These are phyloP conservation scores for Thalassophryne amazonica DNA, from an alignment of 2,797 vertebrate genomes.

Conservation along the genomic window DNA sequence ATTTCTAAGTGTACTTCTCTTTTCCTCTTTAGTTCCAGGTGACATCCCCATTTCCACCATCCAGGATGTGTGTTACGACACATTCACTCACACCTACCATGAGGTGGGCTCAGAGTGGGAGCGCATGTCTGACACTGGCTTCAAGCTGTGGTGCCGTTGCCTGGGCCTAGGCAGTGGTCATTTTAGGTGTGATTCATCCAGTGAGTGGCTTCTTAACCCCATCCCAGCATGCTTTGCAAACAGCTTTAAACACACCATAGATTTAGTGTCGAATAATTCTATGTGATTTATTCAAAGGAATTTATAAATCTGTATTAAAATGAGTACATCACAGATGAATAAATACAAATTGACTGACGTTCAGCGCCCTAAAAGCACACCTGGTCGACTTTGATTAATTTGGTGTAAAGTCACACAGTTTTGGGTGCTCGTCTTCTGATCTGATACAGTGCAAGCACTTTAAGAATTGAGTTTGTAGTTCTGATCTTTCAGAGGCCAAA, in stretches of 20 bases:
- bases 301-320: slow-evolving; percentile 31
- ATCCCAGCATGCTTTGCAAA: slow-evolving; percentile 54
- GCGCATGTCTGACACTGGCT: slow-evolving; percentile 94
- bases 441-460: too few species aligned
- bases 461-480: too few species aligned
- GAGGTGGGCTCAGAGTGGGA: slow-evolving; percentile 94
- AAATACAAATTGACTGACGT: too few species aligned
- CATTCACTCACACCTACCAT: slow-evolving; percentile 88
- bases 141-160: slow-evolving; percentile 96
- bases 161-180: slow-evolving; percentile 95
- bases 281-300: slow-evolving; percentile 40
- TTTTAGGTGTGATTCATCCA: slow-evolving; percentile 98
- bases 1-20: background rate
- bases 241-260: slow-evolving; percentile 32
- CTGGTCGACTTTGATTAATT: too few species aligned
- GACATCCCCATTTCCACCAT: slow-evolving; percentile 54
- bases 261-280: slow-evolving; percentile 47
- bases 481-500: too few species aligned
- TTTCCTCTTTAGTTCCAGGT: slow-evolving; percentile 64
- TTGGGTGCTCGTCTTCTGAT: too few species aligned
- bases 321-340: background rate
- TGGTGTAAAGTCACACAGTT: too few species aligned
- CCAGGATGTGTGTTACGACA: slow-evolving; percentile 90
- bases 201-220: slow-evolving; percentile 88
- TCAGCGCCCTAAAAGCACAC: too few species aligned